Conservation (phyloP, 2,797 vertebrate species). For the Spinus pinus region DNA sequence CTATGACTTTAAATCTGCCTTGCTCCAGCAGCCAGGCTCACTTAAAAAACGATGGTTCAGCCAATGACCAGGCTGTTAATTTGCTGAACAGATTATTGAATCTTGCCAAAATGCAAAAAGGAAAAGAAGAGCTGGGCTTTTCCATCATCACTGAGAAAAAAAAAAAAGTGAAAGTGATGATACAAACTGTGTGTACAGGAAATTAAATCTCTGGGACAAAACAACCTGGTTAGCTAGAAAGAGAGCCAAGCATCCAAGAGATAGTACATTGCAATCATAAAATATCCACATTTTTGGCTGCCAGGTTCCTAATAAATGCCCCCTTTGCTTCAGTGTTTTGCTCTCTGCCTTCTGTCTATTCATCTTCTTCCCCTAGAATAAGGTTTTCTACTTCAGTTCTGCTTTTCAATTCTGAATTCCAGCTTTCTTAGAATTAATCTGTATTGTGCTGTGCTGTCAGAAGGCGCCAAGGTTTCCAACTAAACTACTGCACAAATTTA, state of each 20-base stretch:
- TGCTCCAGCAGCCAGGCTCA: neutral
- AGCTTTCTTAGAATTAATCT: neutral
- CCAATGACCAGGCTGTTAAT: neutral
- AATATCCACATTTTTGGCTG: neutral
- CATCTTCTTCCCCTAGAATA: neutral
- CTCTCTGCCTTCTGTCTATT: neutral
- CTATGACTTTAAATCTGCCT: neutral
- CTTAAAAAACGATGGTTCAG: neutral
- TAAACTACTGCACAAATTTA: neutral
- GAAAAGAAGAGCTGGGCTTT: neutral
- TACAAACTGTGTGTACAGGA: neutral
- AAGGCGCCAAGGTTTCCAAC: neutral
- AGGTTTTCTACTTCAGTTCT: neutral
- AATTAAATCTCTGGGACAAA: constrained; percentile 31
- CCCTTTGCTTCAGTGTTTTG: neutral
- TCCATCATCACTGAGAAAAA: neutral
- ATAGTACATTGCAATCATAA: neutral
- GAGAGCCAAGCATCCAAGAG: neutral
- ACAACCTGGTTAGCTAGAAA: constrained; percentile 5
- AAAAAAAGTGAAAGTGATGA: neutral
- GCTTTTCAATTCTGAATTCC: neutral
- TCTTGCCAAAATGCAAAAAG: constrained; percentile 3
- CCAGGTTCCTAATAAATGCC: neutral
- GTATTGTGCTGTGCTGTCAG: neutral
- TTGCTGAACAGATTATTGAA: neutral